Conservation (phyloP, 2,888 invertebrate genomes). For the Aspidiotus destructor region DNA sequence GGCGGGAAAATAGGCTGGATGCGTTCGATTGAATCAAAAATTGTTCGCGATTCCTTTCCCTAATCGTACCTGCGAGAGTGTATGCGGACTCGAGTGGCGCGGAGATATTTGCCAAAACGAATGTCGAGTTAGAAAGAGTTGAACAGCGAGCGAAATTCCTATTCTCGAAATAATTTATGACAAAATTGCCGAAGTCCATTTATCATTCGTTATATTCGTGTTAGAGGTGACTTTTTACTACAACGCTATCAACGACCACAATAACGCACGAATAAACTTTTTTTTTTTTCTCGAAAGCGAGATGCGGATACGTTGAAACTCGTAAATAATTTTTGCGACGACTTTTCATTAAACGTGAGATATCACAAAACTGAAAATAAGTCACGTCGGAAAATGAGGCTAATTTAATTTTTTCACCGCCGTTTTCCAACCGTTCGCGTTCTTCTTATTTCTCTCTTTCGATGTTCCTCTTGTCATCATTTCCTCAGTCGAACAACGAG, state of each 20-base stretch:
- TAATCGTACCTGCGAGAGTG: too few species aligned
- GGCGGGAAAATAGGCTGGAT: too few species aligned
- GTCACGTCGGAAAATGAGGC: constrained; percentile 20
- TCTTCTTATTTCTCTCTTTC: too few species aligned
- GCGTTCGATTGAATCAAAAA: too few species aligned
- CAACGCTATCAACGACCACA: too few species aligned
- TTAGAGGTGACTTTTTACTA: constrained; percentile 7
- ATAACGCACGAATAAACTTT: too few species aligned
- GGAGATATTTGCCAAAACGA: too few species aligned
- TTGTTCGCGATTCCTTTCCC: too few species aligned
- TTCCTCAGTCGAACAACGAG: too few species aligned
- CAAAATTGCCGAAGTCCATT: constrained; percentile 24
- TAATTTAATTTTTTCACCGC: background rate
- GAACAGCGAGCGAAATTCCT: constrained; percentile 23
- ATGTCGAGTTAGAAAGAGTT: background rate
- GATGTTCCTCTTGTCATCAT: too few species aligned
- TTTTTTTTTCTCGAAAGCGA: background rate
- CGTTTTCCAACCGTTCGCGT: too few species aligned
- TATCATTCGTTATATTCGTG: constrained; percentile 16
- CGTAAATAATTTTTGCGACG: constrained; percentile 24
- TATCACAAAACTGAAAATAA: constrained; percentile 5
- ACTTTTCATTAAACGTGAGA: constrained; percentile 12
- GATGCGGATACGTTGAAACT: constrained; percentile 17
- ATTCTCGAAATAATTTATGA: constrained; percentile 23
- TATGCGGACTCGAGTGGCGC: too few species aligned